A percentile compares a stretch with the other conserved stretches of the same genome.
Evolutionary conservation across 2,888 invertebrate genomes (phyloP).

Genomic region (Heteromyza rotundicornis): DNA sequence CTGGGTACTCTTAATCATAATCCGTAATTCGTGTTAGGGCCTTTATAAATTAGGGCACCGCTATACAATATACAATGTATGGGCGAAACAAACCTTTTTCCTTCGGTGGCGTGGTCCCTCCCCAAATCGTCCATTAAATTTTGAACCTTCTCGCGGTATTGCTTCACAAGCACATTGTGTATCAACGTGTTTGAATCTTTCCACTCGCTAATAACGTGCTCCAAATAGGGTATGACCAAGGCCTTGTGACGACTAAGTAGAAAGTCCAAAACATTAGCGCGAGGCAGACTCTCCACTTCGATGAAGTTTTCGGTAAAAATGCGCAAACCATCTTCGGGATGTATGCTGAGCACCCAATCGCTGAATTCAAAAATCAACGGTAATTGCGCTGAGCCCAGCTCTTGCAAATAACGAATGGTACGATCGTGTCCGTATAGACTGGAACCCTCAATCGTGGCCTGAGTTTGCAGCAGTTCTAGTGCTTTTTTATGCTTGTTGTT

Average conservation of each 20-base stretch:
- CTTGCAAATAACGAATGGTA: slow-evolving; percentile 90
- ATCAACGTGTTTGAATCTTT: slow-evolving; percentile 82
- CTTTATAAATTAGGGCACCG: too few relatives aligned
- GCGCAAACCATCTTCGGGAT: slow-evolving; percentile 88
- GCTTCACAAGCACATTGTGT: slow-evolving; percentile 89
- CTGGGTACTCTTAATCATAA: too few relatives aligned
- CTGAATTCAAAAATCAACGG: slow-evolving; percentile 93
- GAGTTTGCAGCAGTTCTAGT: slow-evolving; percentile 82
- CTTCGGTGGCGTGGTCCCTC: slow-evolving; percentile 11
- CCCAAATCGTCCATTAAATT: slow-evolving; percentile 57
- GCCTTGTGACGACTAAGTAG: slow-evolving; percentile 80
- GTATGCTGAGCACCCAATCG: slow-evolving; percentile 86
- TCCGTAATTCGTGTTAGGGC: too few relatives aligned
- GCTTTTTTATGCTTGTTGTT: slow-evolving; percentile 93
- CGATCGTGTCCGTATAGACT: slow-evolving; percentile 79
- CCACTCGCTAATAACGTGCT: slow-evolving; percentile 92
- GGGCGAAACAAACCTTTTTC: too few relatives aligned
- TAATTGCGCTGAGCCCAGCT: slow-evolving; percentile 80
- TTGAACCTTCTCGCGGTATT: slow-evolving; percentile 80
- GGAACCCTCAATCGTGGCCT: slow-evolving; percentile 69
- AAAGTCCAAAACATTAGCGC: slow-evolving; percentile 88
- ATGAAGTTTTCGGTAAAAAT: slow-evolving; percentile 86
- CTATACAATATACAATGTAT: slow-evolving; percentile 3
- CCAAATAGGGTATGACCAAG: slow-evolving; percentile 90
- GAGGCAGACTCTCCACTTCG: slow-evolving; percentile 88